Percentiles rank a stretch among this genome's conserved stretches.
Conservation (phyloP, 2,113 vertebrate genomes). For the Cisticola juncidis region DNA sequence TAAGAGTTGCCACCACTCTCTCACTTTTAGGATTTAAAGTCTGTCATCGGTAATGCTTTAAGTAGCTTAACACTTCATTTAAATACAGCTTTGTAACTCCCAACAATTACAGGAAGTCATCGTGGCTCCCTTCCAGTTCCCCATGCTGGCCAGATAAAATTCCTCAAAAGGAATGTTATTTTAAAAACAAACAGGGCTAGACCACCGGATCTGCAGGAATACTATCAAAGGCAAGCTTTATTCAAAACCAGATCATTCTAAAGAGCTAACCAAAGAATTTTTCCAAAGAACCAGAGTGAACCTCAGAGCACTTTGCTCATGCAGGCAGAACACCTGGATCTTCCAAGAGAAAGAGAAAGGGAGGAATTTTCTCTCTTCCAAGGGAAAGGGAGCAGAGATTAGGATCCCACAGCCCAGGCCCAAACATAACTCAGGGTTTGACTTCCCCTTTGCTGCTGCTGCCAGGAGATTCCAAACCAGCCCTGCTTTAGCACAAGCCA, state of each 20-base stretch:
- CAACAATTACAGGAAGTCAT: conserved; percentile 41
- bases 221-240: background rate
- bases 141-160: conserved; percentile 1
- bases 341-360: background rate
- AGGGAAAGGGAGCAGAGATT: background rate
- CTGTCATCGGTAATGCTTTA: conserved; percentile 6
- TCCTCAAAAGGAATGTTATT: conserved; percentile 28
- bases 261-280: background rate
- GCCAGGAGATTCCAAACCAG: background rate
- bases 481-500: background rate
- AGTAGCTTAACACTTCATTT: conserved; percentile 60
- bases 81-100: conserved; percentile 45
- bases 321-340: background rate
- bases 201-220: background rate
- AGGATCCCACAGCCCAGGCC: background rate
- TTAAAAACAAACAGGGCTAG: conserved; percentile 19
- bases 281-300: background rate
- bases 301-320: background rate
- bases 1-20: background rate
- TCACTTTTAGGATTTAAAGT: background rate
- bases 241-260: background rate
- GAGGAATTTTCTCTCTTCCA: too few relatives aligned
- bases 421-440: background rate
- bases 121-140: conserved; percentile 29
- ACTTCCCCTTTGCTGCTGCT: background rate